These are phyloP conservation scores for Cossypha caffra DNA, from an alignment of 2,797 vertebrate genomes.

Conservation along the genomic window DNA sequence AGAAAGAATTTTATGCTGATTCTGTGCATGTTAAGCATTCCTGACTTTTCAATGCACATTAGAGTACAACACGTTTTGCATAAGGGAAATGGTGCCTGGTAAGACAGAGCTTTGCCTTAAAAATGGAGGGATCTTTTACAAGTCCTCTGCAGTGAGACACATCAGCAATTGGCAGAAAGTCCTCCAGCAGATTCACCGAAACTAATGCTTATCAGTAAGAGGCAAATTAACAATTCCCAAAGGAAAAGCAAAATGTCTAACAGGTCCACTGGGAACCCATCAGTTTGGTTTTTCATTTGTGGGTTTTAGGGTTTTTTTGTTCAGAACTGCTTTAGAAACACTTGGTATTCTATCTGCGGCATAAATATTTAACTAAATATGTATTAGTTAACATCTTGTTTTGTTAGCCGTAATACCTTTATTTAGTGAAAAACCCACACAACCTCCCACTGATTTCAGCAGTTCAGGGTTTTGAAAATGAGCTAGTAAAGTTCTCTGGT, in stretches of 20 bases:
- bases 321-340: neutral
- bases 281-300: neutral
- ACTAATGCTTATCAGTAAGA: neutral
- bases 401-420: slow-evolving; percentile 6
- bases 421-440: neutral
- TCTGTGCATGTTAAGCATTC: neutral
- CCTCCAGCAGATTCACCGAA: neutral
- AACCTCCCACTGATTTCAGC: neutral
- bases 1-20: neutral
- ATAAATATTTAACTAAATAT: slow-evolving; percentile 15
- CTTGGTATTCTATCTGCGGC: neutral
- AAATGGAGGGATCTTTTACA: neutral
- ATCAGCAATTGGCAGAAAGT: neutral
- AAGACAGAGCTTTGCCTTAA: neutral
- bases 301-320: neutral
- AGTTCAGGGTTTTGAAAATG: slow-evolving; percentile 29
- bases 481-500: slow-evolving; percentile 31
- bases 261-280: neutral
- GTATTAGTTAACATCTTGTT: neutral
- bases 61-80: neutral
- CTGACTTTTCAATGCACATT: neutral
- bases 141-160: neutral
- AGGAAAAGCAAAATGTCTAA: slow-evolving; percentile 4
- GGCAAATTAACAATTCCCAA: neutral
- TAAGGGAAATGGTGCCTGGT: neutral